Conservation (phyloP, 2,888 invertebrate genomes). For the Drosophila mayaguana region DNA sequence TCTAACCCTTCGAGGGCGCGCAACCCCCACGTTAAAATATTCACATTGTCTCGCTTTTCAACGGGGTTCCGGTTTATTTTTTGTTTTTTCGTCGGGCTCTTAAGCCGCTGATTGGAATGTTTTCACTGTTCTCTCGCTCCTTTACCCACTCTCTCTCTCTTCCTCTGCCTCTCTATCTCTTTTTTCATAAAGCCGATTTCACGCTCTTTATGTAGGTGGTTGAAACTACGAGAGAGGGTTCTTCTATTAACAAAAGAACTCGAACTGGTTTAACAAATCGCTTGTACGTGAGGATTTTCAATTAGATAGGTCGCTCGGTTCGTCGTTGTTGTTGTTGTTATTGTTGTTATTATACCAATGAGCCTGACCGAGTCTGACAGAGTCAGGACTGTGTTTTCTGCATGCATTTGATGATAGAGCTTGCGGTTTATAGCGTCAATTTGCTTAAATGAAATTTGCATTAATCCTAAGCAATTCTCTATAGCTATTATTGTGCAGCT, state of each 20-base stretch:
- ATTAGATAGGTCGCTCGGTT: conserved; percentile 64
- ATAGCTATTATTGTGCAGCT: conserved; percentile 53
- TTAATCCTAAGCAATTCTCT: conserved; percentile 60
- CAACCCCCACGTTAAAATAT: conserved; percentile 47
- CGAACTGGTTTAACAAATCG: conserved; percentile 48
- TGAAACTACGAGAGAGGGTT: conserved; percentile 47
- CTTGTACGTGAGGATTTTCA: conserved; percentile 71
- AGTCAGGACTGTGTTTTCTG: conserved; percentile 10
- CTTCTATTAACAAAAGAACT: conserved; percentile 38
- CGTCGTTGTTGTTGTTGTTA: not conserved
- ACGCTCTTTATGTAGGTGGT: conserved; percentile 67
- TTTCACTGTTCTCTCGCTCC: conserved; percentile 31
- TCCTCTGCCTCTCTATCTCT: conserved; percentile 3
- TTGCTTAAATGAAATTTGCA: conserved; percentile 78
- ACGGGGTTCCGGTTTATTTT: conserved; percentile 44
- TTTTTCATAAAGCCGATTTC: conserved; percentile 66
- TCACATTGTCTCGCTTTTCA: conserved; percentile 57
- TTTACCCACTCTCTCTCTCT: not conserved
- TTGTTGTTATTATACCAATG: conserved; percentile 38
- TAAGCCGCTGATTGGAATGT: conserved; percentile 80
- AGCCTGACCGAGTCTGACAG: conserved; percentile 25
- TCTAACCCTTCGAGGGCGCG: conserved; percentile 48
- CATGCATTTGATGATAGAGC: conserved; percentile 40
- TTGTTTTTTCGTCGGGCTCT: conserved; percentile 17
- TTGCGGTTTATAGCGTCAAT: conserved; percentile 71